phyloP scores from a whole-genome alignment of 2,113 vertebrate genomes.

The Phyllostomus hastatus region DNA sequence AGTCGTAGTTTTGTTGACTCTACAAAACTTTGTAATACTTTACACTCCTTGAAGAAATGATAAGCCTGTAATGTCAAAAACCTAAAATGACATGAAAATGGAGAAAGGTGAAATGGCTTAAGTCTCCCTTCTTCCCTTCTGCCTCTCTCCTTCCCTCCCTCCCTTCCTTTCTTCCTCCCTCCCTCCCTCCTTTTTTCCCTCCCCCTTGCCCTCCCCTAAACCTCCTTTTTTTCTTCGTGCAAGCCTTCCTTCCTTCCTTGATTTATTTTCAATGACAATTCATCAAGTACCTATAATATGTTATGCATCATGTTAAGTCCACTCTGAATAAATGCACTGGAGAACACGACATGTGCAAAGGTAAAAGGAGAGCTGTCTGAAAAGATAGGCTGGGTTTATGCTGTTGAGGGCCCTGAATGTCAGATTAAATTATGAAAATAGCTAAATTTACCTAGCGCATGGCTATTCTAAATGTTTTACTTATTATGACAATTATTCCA shows the following conservation, averaged over 20 bases:
- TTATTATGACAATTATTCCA: background rate
- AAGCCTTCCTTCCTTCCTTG: background rate
- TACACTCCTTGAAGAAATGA: background rate
- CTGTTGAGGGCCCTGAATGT: background rate
- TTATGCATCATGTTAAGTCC: background rate
- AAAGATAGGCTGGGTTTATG: background rate
- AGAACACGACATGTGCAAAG: background rate
- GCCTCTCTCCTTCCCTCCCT: background rate
- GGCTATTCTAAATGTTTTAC: background rate
- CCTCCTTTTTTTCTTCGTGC: background rate
- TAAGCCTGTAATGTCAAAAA: background rate
- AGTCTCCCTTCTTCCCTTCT: background rate
- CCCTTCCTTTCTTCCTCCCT: too few species aligned
- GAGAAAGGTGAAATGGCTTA: background rate
- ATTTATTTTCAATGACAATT: background rate
- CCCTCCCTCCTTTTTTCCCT: background rate
- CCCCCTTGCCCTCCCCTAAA: background rate
- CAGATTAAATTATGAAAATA: background rate
- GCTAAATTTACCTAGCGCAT: background rate
- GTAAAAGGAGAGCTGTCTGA: background rate
- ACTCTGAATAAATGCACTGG: background rate
- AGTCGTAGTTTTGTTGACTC: slow-evolving; percentile 7
- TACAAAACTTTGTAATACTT: background rate
- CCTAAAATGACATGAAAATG: background rate
- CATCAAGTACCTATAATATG: background rate